Conservation (phyloP, 37 sponge, comb jelly and placozoan species). For the Halisarca cf. caerulea region DNA sequence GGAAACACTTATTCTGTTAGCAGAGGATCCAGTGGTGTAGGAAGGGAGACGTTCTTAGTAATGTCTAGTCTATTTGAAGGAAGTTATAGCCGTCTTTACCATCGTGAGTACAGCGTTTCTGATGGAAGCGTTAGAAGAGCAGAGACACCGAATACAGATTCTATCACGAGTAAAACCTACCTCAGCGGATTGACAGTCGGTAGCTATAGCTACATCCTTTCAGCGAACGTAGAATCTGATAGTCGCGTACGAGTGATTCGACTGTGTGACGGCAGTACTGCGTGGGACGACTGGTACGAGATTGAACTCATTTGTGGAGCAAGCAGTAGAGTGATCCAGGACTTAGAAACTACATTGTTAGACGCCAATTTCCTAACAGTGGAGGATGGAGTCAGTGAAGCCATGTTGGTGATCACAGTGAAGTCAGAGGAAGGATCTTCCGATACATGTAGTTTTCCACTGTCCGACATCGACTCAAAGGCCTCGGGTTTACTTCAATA, state of each 20-base stretch:
- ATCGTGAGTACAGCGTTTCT: constrained; percentile 7
- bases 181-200: background rate
- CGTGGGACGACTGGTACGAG: constrained; percentile 26
- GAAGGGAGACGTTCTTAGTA: constrained; percentile 19
- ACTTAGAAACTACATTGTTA: background rate
- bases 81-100: background rate
- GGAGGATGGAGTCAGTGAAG: background rate
- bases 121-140: background rate
- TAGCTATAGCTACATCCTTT: background rate
- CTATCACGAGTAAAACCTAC: background rate
- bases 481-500: background rate
- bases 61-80: background rate
- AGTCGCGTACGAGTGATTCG: background rate
- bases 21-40: background rate
- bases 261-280: background rate
- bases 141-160: background rate
- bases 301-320: constrained; percentile 1
- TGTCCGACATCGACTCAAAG: background rate
- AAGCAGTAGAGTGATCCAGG: background rate
- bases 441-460: constrained; percentile 2
- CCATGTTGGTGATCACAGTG: background rate
- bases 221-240: background rate
- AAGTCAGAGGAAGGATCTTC: background rate
- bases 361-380: background rate
- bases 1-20: constrained; percentile 8